Evolutionary conservation across 1,140 invertebrate species (phyloP).

Genomic region (Drosophila insularis): DNA sequence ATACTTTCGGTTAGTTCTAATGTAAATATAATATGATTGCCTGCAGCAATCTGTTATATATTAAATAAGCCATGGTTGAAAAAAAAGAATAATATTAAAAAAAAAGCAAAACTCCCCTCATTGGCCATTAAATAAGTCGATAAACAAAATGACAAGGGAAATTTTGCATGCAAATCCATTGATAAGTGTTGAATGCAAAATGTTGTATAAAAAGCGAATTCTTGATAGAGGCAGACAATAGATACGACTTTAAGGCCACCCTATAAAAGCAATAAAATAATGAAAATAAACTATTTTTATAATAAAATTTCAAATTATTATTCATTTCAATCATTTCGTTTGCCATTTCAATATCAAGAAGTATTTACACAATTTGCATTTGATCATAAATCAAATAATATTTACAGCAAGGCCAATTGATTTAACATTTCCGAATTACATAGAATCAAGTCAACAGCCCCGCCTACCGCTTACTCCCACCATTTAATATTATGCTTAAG

Average conservation of each 20-base stretch:
- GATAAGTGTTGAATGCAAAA: slow-evolving; percentile 5
- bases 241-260: background rate
- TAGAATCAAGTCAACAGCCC: background rate
- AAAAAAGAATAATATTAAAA: background rate
- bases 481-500: background rate
- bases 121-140: background rate
- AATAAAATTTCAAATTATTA: too few relatives aligned
- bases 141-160: background rate
- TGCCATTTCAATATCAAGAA: background rate
- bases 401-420: background rate
- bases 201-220: background rate
- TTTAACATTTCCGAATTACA: background rate
- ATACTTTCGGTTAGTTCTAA: slow-evolving; percentile 25
- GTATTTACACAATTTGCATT: background rate
- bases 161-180: slow-evolving; percentile 4
- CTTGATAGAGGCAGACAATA: background rate
- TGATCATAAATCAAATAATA: slow-evolving; percentile 6
- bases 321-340: too few relatives aligned
- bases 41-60: slow-evolving; percentile 38
- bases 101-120: background rate
- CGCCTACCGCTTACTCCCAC: background rate
- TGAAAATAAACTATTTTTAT: background rate
- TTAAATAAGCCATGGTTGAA: slow-evolving; percentile 23
- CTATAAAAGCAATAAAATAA: background rate
- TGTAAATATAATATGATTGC: slow-evolving; percentile 53